Base-by-base conservation (phyloP, 2,888 invertebrate genomes). In the Tetranychus truncatus region DNA sequence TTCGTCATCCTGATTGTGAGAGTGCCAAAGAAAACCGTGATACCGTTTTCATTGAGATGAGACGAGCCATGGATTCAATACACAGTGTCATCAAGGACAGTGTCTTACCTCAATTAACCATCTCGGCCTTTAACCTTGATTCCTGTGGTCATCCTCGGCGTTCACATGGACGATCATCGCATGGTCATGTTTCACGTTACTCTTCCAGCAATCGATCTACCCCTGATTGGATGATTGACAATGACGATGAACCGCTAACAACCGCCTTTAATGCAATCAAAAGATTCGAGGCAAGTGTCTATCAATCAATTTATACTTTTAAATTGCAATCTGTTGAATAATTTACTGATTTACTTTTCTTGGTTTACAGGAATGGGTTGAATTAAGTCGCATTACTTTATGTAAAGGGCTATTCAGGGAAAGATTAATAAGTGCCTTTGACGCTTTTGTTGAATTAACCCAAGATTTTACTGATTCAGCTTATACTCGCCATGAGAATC, bases 401-500 rank as follows among this genome's bases (percentile, higher is more conserved):
- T 86, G 89, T 77, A 87, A 88, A 24, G 85, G 87, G 46, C 85
- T 84, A 76, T 84, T 84, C 77, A 80, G 93, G 80, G 91, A 94
- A 81, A 89, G 92, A 78, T 87, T 97, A 75, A 88, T 91, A 45
- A 85, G 89, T 79, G 91, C 94, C 77, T 86, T 97, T 81, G 92
- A 96, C 80, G 89, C 91, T 78, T 89, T 95, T 77, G 88, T 94
- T 78, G 97, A 99, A 85, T 88, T 95, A 82, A 94, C 94, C 78
- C 86, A 87, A 86, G 96, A 99, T 85, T 99, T 99, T 85, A 99
- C 97, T 74, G 97, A 99, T 86, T 97, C 96, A 79, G 95, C 97
- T 78, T 99, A 97, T 85, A 99, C 97, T 78, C 91, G 91, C 80
- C 95, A 97, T 84, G 94, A 95, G 82, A 94, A 95, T 84, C 88